Evolutionary conservation across 2,888 invertebrate genomes (phyloP).

Genomic region (Dichetophora obliterata): DNA sequence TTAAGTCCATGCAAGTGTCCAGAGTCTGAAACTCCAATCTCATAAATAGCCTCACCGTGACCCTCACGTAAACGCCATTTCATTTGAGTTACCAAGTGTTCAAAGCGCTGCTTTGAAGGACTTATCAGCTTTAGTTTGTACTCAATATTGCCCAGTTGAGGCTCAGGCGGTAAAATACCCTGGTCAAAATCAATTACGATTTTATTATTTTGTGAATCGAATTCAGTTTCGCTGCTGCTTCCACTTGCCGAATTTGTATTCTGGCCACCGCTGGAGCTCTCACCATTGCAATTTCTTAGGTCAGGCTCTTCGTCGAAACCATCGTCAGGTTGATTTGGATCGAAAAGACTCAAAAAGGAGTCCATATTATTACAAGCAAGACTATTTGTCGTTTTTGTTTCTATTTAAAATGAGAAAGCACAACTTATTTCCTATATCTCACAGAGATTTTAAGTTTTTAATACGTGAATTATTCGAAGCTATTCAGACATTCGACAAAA

Average conservation of each 20-base stretch:
- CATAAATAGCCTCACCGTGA: conserved; percentile 97
- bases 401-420: not conserved
- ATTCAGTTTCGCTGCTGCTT: conserved; percentile 56
- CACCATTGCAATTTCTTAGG: conserved; percentile 56
- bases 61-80: conserved; percentile 98
- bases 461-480: no score
- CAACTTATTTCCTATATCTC: not conserved
- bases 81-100: conserved; percentile 98
- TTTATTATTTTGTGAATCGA: conserved; percentile 56
- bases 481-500: no score
- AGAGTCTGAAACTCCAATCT: conserved; percentile 94
- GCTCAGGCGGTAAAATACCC: conserved; percentile 88
- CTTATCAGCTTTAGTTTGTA: conserved; percentile 95
- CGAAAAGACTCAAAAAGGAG: conserved; percentile 85
- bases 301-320: conserved; percentile 65
- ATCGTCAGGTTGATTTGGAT: conserved; percentile 72
- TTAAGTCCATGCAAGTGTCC: conserved; percentile 89
- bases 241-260: conserved; percentile 50
- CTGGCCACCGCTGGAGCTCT: conserved; percentile 50
- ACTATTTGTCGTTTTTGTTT: no score
- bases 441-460: no score
- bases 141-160: conserved; percentile 94
- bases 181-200: conserved; percentile 72
- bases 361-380: conserved; percentile 74
- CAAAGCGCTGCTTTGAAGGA: conserved; percentile 90